Percentiles rank a stretch among this genome's conserved stretches.
phyloP scores from a whole-genome alignment of 2,888 invertebrate genomes.

The Cephus nigrinus region DNA sequence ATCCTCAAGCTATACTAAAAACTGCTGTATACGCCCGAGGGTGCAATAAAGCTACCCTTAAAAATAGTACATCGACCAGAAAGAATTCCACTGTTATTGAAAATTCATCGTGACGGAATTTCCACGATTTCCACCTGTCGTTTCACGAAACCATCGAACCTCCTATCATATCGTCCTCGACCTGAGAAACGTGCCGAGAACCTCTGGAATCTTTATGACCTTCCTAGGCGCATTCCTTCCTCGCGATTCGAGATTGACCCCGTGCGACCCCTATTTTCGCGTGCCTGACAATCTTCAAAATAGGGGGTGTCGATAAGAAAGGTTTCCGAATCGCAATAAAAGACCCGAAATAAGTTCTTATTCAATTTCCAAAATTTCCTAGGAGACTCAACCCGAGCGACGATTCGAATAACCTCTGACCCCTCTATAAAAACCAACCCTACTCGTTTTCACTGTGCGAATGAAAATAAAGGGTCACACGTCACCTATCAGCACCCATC shows the following conservation, averaged over 20 bases:
- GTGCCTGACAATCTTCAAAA: not conserved
- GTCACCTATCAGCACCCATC: not conserved
- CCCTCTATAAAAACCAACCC: not conserved
- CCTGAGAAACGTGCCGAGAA: not conserved
- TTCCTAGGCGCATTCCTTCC: not conserved
- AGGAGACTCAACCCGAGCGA: too few species aligned
- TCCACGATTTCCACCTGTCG: not conserved
- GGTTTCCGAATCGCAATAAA: not conserved
- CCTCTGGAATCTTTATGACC: not conserved
- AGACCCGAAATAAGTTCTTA: not conserved
- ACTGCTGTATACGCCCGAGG: not conserved
- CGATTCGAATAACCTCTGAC: not conserved
- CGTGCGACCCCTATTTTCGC: not conserved
- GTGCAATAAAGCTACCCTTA: not conserved
- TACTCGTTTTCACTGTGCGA: not conserved
- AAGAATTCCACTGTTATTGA: not conserved
- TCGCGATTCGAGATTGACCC: not conserved
- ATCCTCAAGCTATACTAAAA: not conserved
- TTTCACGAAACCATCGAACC: not conserved
- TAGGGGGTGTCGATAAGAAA: not conserved
- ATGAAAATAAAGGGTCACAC: not conserved
- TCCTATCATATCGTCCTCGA: not conserved
- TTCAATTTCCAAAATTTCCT: not conserved
- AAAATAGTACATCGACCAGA: not conserved
- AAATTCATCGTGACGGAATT: not conserved